Evolutionary conservation across 2,888 invertebrate species (phyloP).

Genomic region (Perizoma affinitatum): DNA sequence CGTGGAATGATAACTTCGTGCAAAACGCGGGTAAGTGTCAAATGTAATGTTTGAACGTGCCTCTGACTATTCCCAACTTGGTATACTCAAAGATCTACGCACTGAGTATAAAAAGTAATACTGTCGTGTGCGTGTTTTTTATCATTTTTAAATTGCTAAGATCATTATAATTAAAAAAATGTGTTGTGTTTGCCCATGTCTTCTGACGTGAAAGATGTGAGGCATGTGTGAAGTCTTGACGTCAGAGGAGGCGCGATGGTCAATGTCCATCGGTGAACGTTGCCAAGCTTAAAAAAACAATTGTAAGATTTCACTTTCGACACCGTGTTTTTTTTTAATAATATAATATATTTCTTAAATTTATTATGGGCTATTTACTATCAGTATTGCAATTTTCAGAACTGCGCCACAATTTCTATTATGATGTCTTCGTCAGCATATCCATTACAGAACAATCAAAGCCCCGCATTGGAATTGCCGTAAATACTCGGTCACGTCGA

Average conservation of each 20-base stretch:
- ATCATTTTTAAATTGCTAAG: neutral
- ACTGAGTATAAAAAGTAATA: too few species aligned
- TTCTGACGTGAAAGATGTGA: constrained; percentile 40
- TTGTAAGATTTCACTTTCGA: constrained; percentile 25
- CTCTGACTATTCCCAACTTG: too few species aligned
- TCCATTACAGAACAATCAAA: neutral
- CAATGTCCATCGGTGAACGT: constrained; percentile 52
- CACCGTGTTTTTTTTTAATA: constrained; percentile 5
- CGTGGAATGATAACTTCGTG: too few species aligned
- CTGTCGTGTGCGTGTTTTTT: too few species aligned
- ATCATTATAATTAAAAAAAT: constrained; percentile 2
- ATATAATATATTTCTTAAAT: too few species aligned
- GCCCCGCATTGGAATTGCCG: neutral
- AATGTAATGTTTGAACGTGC: too few species aligned
- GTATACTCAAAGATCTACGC: too few species aligned
- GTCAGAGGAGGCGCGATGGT: constrained; percentile 64
- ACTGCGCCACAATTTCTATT: neutral
- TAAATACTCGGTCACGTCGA: constrained; percentile 6
- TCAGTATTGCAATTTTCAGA: neutral
- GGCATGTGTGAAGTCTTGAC: constrained; percentile 43
- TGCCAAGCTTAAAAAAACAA: constrained; percentile 50
- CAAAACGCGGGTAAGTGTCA: too few species aligned
- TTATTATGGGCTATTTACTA: neutral
- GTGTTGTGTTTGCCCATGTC: constrained; percentile 37
- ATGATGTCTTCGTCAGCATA: neutral